phyloP scores from a whole-genome alignment of 2,113 vertebrate species.

The Heterocephalus glaber region DNA sequence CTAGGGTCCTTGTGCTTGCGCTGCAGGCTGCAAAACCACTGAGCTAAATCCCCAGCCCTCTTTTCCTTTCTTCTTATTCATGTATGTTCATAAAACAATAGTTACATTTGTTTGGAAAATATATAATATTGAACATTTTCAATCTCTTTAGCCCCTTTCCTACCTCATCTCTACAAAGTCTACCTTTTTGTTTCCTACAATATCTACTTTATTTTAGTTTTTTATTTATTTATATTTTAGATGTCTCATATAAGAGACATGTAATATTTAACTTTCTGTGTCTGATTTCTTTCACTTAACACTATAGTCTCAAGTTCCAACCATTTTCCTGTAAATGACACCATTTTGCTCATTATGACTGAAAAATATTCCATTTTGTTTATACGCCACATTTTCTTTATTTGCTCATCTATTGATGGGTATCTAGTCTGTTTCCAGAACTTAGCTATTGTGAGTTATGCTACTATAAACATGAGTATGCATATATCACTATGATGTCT shows the following conservation, averaged over 20 bases:
- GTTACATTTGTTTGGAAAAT: neutral
- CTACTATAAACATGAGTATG: neutral
- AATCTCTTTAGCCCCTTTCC: neutral
- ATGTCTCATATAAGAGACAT: neutral
- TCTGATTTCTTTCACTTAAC: neutral
- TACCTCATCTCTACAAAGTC: neutral
- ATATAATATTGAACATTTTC: neutral
- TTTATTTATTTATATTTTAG: neutral
- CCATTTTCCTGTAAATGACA: neutral
- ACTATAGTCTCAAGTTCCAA: neutral
- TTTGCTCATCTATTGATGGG: neutral
- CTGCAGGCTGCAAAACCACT: too few species aligned
- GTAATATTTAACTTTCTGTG: neutral
- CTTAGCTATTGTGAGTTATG: neutral
- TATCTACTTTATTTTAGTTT: neutral
- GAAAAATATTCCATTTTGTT: neutral
- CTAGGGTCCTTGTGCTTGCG: too few species aligned
- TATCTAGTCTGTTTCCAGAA: neutral
- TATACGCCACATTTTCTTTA: neutral
- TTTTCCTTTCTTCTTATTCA: neutral
- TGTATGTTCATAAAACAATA: neutral
- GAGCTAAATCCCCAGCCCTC: neutral
- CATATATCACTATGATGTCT: neutral
- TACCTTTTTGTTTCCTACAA: neutral
- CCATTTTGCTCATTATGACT: neutral